These are phyloP conservation scores for Jordanella pulchra DNA, from an alignment of 2,797 vertebrate genomes.

Conservation along the genomic window DNA sequence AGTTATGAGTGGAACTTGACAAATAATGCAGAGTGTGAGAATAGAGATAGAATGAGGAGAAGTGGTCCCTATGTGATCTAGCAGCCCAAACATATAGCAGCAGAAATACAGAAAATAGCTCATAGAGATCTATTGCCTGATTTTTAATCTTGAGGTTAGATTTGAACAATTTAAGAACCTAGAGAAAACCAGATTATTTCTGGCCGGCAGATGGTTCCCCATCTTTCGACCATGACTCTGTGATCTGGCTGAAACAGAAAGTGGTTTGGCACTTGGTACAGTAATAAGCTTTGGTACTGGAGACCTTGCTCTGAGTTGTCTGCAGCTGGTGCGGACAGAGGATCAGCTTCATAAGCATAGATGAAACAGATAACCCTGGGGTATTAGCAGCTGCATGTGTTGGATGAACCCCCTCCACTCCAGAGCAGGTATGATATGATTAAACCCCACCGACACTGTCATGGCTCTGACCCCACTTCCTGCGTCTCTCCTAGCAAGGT, in stretches of 20 bases:
- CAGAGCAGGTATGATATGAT: constrained; percentile 78
- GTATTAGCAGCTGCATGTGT: constrained; percentile 46
- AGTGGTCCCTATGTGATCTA: too few species aligned
- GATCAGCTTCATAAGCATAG: constrained; percentile 51
- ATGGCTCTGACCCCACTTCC: constrained; percentile 73
- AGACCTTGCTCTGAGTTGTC: constrained; percentile 28
- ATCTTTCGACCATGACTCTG: constrained; percentile 12
- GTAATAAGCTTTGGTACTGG: constrained; percentile 17
- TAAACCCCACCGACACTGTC: constrained; percentile 60
- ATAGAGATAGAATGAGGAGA: too few species aligned
- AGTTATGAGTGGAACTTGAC: too few species aligned
- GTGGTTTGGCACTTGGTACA: not conserved
- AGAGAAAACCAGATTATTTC: not conserved
- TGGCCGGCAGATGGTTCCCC: not conserved
- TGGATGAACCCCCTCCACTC: constrained; percentile 48
- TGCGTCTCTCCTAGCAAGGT: constrained; percentile 83
- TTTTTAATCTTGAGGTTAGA: not conserved
- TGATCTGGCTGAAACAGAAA: constrained; percentile 38
- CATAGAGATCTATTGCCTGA: not conserved
- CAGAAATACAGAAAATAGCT: too few species aligned
- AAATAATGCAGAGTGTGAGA: too few species aligned
- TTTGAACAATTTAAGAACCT: not conserved
- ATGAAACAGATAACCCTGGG: constrained; percentile 56
- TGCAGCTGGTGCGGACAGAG: constrained; percentile 8
- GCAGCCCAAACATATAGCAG: too few species aligned